A percentile compares a stretch with the other conserved stretches of the same genome.
These are phyloP conservation scores for Aphelenchoides besseyi DNA, from an alignment of 1,140 invertebrate species.

Conservation along the genomic window DNA sequence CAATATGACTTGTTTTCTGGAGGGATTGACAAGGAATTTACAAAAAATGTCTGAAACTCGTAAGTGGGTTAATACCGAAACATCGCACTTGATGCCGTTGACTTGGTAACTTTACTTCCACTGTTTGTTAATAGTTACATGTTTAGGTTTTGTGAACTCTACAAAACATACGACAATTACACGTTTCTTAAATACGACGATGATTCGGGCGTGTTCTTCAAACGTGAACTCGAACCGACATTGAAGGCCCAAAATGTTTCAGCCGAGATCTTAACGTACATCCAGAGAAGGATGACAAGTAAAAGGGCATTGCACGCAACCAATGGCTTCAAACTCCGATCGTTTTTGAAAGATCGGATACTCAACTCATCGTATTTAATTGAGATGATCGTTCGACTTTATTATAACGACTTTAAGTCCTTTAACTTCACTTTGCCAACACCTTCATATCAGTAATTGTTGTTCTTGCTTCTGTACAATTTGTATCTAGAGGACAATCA, in stretches of 20 bases:
- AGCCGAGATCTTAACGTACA: neutral
- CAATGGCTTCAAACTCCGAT: neutral
- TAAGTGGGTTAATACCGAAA: neutral
- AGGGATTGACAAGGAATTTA: neutral
- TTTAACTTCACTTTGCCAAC: constrained; percentile 6
- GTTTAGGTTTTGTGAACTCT: constrained; percentile 1
- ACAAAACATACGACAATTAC: neutral
- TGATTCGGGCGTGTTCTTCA: neutral
- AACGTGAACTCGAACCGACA: neutral
- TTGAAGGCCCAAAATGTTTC: neutral
- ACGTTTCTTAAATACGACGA: neutral
- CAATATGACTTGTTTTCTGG: constrained; percentile 14
- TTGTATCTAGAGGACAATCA: too few relatives aligned
- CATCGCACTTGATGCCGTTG: neutral
- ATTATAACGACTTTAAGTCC: neutral
- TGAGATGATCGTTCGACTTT: constrained; percentile 4
- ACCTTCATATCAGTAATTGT: neutral
- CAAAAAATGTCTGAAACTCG: neutral
- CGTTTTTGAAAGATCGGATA: neutral
- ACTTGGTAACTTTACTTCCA: constrained; percentile 9
- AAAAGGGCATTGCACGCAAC: neutral
- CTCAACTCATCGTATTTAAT: neutral
- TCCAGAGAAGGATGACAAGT: neutral
- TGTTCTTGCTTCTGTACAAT: too few relatives aligned
- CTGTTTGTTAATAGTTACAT: too few relatives aligned